Conservation (phyloP, 2,797 vertebrate species). For the Pachyuromys duprasi region DNA sequence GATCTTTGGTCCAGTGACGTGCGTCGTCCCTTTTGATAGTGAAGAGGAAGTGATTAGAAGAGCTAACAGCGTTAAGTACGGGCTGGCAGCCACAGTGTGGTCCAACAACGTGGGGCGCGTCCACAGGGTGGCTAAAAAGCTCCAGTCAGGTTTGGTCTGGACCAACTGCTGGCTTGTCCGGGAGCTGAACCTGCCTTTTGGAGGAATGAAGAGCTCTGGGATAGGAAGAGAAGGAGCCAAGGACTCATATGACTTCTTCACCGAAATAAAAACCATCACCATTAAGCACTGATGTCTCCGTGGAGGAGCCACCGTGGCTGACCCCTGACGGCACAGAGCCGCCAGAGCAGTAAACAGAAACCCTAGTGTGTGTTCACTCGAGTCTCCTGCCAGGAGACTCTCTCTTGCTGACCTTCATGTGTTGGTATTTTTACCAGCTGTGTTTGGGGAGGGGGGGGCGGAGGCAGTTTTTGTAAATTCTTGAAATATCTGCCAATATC, state of each 20-base stretch:
- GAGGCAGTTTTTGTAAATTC: neutral
- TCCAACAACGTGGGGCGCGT: conserved; percentile 91
- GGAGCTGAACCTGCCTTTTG: conserved; percentile 97
- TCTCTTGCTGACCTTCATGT: neutral
- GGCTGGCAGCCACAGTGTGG: conserved; percentile 95
- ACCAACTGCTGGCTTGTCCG: conserved; percentile 98
- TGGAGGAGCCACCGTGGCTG: fast-evolving
- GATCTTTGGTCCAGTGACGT: conserved; percentile 97
- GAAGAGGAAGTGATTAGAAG: conserved; percentile 94
- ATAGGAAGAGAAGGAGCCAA: conserved; percentile 95
- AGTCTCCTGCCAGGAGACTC: neutral
- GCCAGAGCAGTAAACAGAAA: neutral
- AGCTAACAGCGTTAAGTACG: conserved; percentile 94
- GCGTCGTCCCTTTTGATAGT: conserved; percentile 92
- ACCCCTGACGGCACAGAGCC: neutral
- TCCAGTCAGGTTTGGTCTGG: conserved; percentile 96
- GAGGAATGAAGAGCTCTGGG: conserved; percentile 97
- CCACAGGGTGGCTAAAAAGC: conserved; percentile 92
- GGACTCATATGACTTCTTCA: conserved; percentile 98
- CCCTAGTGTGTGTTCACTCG: neutral
- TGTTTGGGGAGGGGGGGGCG: too few species aligned
- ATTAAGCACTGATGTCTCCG: conserved; percentile 92
- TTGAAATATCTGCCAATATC: neutral
- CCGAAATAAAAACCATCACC: conserved; percentile 95
- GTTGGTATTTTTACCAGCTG: neutral